Percentiles rank a stretch among this genome's conserved stretches.
These are phyloP conservation scores for Tiliqua scincoides DNA, from an alignment of 2,113 vertebrate genomes.

Conservation along the genomic window DNA sequence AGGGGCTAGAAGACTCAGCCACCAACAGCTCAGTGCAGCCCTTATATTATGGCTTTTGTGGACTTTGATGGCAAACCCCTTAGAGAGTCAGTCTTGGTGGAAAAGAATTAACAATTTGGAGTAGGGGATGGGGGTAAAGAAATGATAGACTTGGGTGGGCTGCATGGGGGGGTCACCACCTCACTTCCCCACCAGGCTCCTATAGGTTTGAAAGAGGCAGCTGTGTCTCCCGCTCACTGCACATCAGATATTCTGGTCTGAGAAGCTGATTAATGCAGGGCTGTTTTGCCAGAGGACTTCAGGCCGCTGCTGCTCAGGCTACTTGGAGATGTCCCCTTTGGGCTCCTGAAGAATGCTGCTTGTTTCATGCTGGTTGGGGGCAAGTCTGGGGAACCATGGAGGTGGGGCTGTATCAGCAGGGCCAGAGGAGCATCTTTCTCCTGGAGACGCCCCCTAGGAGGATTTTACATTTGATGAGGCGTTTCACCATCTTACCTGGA, in stretches of 20 bases:
- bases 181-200: not conserved
- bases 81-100: too few relatives aligned
- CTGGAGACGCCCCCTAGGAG: too few relatives aligned
- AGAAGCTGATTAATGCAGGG: not conserved
- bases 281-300: not conserved
- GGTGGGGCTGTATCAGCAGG: not conserved
- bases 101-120: not conserved
- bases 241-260: not conserved
- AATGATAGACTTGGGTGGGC: too few relatives aligned
- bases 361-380: not conserved
- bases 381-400: not conserved
- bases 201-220: not conserved
- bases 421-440: not conserved
- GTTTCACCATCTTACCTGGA: too few relatives aligned
- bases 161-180: not conserved
- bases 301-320: not conserved
- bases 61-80: too few relatives aligned
- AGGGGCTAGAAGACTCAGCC: too few relatives aligned
- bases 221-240: too few relatives aligned
- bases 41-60: too few relatives aligned
- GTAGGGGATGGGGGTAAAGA: too few relatives aligned
- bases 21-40: too few relatives aligned
- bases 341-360: not conserved
- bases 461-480: too few relatives aligned
- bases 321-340: not conserved